Evolutionary conservation across 1,140 invertebrate genomes (phyloP), one percentile per base, ranked within the genome.

Genomic region (Drosophila ambigua): DNA sequence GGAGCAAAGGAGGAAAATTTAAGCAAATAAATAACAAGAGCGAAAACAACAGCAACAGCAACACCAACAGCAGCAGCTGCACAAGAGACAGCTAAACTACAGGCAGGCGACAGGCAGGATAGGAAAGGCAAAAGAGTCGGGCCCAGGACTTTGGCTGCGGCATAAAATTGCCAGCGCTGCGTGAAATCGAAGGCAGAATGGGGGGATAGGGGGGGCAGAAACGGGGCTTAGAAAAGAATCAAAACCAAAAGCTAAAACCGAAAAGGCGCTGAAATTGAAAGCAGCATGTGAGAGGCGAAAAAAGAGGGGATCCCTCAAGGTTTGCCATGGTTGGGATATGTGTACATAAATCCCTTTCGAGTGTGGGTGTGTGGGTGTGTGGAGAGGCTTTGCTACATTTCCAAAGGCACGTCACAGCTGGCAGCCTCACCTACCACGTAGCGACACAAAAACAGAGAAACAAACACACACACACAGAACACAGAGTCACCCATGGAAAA

Each of bases 161-260:
- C 72, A 77, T 69, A 87, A 87, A 87, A 87, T 87, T 87, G 82
- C 71, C 78, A 88, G 79, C 82, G 68, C 82, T 88, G 82, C 82
- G 82, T 87, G 82, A 88, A 88, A 82, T 88, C 82, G 82, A 87
- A 88, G 82, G 78, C 72, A 4, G 11, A 9, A 83, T 52, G n/a
- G n/a, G 16, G 7, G n/a, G 43, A 20, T 1, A 2, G 49, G n/a
- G 44, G 54, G 46, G 35, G 59, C 48, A 51, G 31, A 15, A 53
- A 31, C 55, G 69, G 72, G 64, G 74, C 76, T 87, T 75, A 78
- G 80, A 54, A 85, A 69, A 75, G 83, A 87, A 87, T 73, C 78
- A 82, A 82, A 85, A 72, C 65, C 81, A 81, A 87, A 68, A 87
- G 82, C 83, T 82, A 72, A 87, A 79, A 81, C 78, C 77, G 79